These are phyloP conservation scores for Samia ricini DNA, from an alignment of 1,140 invertebrate genomes.

Conservation along the genomic window DNA sequence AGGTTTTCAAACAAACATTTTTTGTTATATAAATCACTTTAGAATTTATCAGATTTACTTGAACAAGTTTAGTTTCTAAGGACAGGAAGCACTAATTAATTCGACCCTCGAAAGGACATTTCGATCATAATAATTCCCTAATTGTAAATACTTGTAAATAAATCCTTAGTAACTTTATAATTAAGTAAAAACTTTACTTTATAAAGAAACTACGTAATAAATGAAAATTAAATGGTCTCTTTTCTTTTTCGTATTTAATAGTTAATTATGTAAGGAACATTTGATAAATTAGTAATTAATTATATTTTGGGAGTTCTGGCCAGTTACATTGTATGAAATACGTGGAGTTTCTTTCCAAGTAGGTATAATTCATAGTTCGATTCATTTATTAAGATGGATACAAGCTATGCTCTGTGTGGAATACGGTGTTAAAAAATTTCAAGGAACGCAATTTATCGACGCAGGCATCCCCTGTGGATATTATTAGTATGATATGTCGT, in stretches of 20 bases:
- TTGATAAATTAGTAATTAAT: neutral
- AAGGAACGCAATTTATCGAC: too few relatives aligned
- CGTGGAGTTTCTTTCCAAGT: too few relatives aligned
- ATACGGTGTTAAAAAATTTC: too few relatives aligned
- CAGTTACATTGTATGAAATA: too few relatives aligned
- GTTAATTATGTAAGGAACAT: neutral
- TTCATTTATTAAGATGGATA: too few relatives aligned
- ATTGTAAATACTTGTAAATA: neutral
- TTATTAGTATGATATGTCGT: too few relatives aligned
- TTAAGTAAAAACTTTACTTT: slow-evolving; percentile 6
- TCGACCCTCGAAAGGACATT: neutral
- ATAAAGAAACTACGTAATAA: slow-evolving; percentile 4
- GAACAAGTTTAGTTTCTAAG: neutral
- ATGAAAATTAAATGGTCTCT: neutral
- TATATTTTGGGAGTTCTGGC: neutral
- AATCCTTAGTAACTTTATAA: slow-evolving; percentile 9
- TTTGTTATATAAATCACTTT: neutral
- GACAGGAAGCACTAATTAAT: slow-evolving; percentile 1
- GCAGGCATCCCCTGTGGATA: too few relatives aligned
- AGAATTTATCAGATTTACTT: neutral
- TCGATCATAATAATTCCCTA: neutral
- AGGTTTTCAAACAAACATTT: neutral
- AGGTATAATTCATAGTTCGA: too few relatives aligned
- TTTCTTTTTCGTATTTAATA: neutral
- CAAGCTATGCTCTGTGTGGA: too few relatives aligned